Percentiles rank a stretch among this genome's conserved stretches.
Evolutionary conservation across 1,140 invertebrate genomes (phyloP).

Genomic region (Metopolophium dirhodum): DNA sequence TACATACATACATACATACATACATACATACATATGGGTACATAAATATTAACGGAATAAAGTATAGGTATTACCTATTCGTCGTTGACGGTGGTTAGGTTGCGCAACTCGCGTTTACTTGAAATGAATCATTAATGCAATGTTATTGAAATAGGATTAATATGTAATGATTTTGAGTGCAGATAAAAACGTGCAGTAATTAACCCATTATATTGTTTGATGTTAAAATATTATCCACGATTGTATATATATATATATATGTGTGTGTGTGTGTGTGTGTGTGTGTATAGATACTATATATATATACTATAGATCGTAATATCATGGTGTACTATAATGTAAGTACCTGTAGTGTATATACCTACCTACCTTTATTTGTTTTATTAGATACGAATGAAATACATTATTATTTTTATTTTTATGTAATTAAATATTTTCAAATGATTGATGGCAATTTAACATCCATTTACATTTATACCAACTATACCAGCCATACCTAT

Average conservation of each 20-base stretch:
- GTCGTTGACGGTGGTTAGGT: not conserved
- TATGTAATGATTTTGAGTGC: not conserved
- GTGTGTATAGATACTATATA: no score
- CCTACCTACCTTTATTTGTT: no score
- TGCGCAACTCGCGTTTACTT: not conserved
- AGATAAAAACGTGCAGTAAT: not conserved
- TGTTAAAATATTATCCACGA: not conserved
- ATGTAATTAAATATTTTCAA: not conserved
- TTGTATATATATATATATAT: not conserved
- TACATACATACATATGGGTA: no score
- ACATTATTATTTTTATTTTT: not conserved
- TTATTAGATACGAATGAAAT: not conserved
- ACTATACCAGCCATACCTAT: not conserved
- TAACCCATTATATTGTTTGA: not conserved
- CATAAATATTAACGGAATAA: not conserved
- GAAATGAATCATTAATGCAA: not conserved
- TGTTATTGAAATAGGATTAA: not conserved
- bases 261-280: no score
- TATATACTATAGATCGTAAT: not conserved
- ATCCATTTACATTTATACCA: not conserved
- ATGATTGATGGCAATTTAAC: not conserved
- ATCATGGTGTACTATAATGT: not conserved
- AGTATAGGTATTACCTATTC: not conserved
- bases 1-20: no score
- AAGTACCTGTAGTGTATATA: no score